phyloP scores from a whole-genome alignment of 2,797 vertebrate species.

The Enteromius thamalakanensis region DNA sequence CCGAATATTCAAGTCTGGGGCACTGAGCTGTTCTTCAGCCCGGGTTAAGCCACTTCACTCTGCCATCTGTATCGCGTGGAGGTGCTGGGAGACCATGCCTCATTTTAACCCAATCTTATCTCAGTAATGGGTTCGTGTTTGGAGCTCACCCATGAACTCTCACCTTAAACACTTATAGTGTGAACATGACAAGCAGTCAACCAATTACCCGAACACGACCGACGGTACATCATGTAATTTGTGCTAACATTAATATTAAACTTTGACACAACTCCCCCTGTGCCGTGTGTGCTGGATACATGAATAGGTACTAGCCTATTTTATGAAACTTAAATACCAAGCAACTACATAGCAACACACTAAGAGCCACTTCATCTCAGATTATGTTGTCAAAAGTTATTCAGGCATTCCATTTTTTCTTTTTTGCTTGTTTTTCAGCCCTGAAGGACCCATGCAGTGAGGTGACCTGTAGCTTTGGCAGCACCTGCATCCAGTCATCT shows the following conservation, averaged over 20 bases:
- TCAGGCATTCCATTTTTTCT: background rate
- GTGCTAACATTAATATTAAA: background rate
- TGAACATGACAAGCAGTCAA: conserved; percentile 36
- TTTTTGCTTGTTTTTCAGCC: conserved; percentile 71
- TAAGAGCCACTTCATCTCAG: background rate
- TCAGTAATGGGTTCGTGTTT: conserved; percentile 43
- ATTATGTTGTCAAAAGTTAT: background rate
- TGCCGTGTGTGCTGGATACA: background rate
- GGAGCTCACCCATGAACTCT: conserved; percentile 40
- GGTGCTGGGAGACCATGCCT: conserved; percentile 11
- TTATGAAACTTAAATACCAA: background rate
- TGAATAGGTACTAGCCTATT: background rate
- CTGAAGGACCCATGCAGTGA: conserved; percentile 89
- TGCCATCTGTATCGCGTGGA: conserved; percentile 46
- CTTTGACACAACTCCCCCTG: background rate
- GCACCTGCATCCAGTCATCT: conserved; percentile 86
- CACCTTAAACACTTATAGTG: conserved; percentile 35
- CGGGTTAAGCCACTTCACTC: conserved; percentile 43
- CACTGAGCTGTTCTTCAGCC: conserved; percentile 67
- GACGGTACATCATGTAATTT: conserved; percentile 11
- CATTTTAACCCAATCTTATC: conserved; percentile 39
- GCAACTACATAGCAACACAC: background rate
- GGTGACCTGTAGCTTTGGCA: conserved; percentile 92
- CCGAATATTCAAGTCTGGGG: conserved; percentile 61
- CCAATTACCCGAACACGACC: conserved; percentile 23